Percentiles rank a stretch among this genome's conserved stretches.
Conservation (phyloP, 1,140 invertebrate genomes). For the Triops longicaudatus region DNA sequence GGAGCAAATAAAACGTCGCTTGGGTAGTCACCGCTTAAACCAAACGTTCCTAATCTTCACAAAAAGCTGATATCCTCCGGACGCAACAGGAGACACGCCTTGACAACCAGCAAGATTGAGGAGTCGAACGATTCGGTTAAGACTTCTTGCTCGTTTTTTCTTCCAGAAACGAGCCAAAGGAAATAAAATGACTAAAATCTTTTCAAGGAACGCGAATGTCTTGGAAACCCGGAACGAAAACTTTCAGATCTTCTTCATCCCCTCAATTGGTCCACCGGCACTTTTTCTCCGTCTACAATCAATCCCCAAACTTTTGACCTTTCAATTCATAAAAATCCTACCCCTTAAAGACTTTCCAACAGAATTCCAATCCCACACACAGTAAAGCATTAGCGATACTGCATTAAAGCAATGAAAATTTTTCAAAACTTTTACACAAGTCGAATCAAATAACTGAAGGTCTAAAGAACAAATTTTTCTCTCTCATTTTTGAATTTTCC, state of each 20-base stretch:
- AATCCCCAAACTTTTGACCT: neutral
- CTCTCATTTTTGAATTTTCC: too few species aligned
- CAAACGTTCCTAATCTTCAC: neutral
- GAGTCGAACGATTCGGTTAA: neutral
- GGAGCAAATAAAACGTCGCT: too few species aligned
- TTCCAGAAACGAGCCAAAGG: too few species aligned
- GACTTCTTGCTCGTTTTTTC: neutral
- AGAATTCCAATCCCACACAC: too few species aligned
- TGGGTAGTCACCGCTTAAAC: neutral
- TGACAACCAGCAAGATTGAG: neutral
- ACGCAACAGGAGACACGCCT: neutral
- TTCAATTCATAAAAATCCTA: neutral
- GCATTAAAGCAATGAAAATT: too few species aligned
- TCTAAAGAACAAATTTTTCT: too few species aligned
- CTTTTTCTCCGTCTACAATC: neutral
- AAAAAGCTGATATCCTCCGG: neutral
- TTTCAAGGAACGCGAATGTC: neutral
- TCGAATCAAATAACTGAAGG: too few species aligned
- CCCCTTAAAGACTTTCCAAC: neutral
- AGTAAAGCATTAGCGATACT: too few species aligned
- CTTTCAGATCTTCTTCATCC: neutral
- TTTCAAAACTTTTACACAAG: too few species aligned
- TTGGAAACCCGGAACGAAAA: neutral
- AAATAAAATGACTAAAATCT: too few species aligned
- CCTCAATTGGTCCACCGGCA: neutral